Evolutionary conservation across 1,140 invertebrate genomes (phyloP).

Genomic region (Anastatus disparis): DNA sequence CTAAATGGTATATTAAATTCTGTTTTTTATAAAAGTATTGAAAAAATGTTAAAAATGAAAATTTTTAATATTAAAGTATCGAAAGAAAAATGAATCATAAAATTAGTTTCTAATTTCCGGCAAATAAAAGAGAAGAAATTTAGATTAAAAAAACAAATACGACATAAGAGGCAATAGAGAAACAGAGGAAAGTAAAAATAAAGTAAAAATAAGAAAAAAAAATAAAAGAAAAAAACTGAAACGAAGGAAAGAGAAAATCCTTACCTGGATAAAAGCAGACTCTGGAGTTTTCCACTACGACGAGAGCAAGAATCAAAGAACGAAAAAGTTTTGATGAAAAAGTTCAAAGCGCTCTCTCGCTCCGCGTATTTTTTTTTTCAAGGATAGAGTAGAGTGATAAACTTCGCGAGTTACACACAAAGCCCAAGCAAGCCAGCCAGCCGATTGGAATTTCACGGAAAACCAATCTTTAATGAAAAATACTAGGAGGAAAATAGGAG

Average conservation of each 20-base stretch:
- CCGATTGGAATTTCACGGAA: constrained; percentile 38
- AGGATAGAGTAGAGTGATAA: constrained; percentile 20
- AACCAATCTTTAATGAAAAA: constrained; percentile 39
- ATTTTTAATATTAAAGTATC: too few species aligned
- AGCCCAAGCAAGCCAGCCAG: too few species aligned
- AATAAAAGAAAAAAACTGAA: neutral
- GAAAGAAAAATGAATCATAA: too few species aligned
- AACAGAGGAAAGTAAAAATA: neutral
- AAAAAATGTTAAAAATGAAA: too few species aligned
- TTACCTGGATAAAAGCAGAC: constrained; percentile 39
- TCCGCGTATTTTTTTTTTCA: too few species aligned
- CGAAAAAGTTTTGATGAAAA: constrained; percentile 58
- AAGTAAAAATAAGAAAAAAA: constrained; percentile 19
- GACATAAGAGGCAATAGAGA: constrained; percentile 4
- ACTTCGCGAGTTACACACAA: constrained; percentile 37
- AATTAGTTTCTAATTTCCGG: too few species aligned
- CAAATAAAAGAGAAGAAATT: neutral
- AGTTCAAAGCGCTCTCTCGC: constrained; percentile 49
- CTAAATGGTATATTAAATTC: too few species aligned
- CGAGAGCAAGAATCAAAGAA: constrained; percentile 41
- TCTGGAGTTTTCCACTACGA: constrained; percentile 40
- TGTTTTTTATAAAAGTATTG: too few species aligned
- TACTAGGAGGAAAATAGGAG: neutral
- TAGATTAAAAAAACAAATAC: constrained; percentile 2
- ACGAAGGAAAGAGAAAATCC: constrained; percentile 33